phyloP scores from a whole-genome alignment of 1,140 invertebrate species.

The fruit fly (Drosophila melanogaster) region Release_6_plus_ISO1_MT NT_033777.3:25099501-25100000 shows the following conservation, averaged over 20 bases:
- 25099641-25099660: conserved; percentile 24
- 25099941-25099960: conserved; percentile 89
- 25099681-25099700: conserved; percentile 19
- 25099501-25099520: conserved; percentile 41
- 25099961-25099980: conserved; percentile 90
- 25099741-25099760: conserved; percentile 34
- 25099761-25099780: conserved; percentile 49
- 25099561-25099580: conserved; percentile 26
- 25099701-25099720: conserved; percentile 28
- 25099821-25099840: conserved; percentile 1
- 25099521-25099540: conserved; percentile 41
- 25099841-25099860: not conserved
- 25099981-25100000: conserved; percentile 92
- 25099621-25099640: conserved; percentile 37
- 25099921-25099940: conserved; percentile 53
- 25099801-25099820: conserved; percentile 3
- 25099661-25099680: conserved; percentile 23
- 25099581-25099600: conserved; percentile 41
- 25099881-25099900: not conserved
- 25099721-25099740: conserved; percentile 39
- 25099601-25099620: conserved; percentile 41
- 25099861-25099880: conserved; percentile 3
- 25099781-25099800: conserved; percentile 37
- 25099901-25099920: conserved; percentile 7
- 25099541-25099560: conserved; percentile 33